Evolutionary conservation across 2,113 vertebrate genomes (phyloP).

Genomic region (Acanthisitta chloris): DNA sequence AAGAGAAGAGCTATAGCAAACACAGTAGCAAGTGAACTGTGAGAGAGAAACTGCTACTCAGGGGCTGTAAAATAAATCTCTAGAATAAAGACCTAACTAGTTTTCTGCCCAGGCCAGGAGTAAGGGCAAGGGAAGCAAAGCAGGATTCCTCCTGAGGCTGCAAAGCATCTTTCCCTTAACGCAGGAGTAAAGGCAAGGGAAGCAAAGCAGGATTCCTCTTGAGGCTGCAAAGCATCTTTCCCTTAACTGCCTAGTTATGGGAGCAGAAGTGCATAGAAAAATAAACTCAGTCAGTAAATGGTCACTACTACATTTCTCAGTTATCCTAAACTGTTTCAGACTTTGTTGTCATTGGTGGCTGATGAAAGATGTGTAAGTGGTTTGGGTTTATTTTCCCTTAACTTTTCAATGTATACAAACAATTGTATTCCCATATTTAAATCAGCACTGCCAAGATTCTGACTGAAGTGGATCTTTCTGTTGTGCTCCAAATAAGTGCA

Average conservation of each 20-base stretch:
- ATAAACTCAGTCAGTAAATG: neutral
- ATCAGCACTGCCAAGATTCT: conserved; percentile 46
- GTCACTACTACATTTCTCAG: neutral
- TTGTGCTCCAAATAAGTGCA: neutral
- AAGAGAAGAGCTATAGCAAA: neutral
- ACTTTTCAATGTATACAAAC: conserved; percentile 43
- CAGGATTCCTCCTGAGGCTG: neutral
- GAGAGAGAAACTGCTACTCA: neutral
- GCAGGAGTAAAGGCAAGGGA: neutral
- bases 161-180: neutral
- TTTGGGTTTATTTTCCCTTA: conserved; percentile 41
- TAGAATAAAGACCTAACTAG: neutral
- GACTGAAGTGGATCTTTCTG: conserved; percentile 7
- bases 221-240: neutral
- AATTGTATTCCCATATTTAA: conserved; percentile 60
- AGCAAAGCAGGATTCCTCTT: neutral
- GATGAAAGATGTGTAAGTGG: neutral
- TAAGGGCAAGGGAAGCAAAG: neutral
- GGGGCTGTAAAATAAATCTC: neutral
- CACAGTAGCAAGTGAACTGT: neutral
- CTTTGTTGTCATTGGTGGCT: neutral
- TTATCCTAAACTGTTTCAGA: neutral
- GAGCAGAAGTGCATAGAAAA: neutral
- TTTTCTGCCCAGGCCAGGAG: neutral
- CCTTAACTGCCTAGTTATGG: neutral